A percentile compares a stretch with the other conserved stretches of the same genome.
Evolutionary conservation across 2,113 vertebrate species (phyloP).

Genomic region (Elgaria multicarinata): DNA sequence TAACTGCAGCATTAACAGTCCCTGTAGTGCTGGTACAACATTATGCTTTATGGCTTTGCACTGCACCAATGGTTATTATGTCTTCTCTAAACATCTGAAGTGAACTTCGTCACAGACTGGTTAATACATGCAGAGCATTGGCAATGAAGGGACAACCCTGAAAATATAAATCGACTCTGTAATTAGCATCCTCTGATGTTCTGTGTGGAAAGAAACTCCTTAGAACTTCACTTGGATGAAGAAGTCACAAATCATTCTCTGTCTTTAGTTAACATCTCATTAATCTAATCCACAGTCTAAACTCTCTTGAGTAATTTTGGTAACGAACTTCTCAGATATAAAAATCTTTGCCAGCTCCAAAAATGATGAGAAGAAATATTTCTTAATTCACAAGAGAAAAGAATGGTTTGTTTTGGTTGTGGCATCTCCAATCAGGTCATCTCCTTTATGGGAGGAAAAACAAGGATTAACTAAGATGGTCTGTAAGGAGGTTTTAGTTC

Average conservation of each 20-base stretch:
- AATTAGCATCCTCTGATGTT: not conserved
- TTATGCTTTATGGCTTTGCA: not conserved
- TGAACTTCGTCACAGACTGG: not conserved
- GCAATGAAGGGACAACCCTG: too few species aligned
- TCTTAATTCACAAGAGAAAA: slow-evolving; percentile 44
- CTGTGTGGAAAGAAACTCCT: not conserved
- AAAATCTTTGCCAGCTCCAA: slow-evolving; percentile 55
- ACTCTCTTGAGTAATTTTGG: slow-evolving; percentile 57
- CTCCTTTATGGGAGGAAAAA: slow-evolving; percentile 24
- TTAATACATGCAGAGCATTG: not conserved
- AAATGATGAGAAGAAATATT: slow-evolving; percentile 52
- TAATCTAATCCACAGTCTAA: slow-evolving; percentile 62
- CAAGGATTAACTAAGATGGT: slow-evolving; percentile 7
- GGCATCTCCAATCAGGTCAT: slow-evolving; percentile 36
- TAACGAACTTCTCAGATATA: slow-evolving; percentile 63
- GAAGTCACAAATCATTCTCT: slow-evolving; percentile 50
- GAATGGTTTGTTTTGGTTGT: slow-evolving; percentile 32
- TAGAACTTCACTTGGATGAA: slow-evolving; percentile 49
- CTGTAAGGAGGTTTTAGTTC: slow-evolving; percentile 36
- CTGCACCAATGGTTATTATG: not conserved
- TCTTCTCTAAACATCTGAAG: not conserved
- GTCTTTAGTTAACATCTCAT: slow-evolving; percentile 68
- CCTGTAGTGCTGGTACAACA: not conserved
- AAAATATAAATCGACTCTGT: not conserved
- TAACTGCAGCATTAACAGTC: not conserved